Base-by-base conservation (phyloP, 2,797 vertebrate species). In the Halcyon smyrnensis region DNA sequence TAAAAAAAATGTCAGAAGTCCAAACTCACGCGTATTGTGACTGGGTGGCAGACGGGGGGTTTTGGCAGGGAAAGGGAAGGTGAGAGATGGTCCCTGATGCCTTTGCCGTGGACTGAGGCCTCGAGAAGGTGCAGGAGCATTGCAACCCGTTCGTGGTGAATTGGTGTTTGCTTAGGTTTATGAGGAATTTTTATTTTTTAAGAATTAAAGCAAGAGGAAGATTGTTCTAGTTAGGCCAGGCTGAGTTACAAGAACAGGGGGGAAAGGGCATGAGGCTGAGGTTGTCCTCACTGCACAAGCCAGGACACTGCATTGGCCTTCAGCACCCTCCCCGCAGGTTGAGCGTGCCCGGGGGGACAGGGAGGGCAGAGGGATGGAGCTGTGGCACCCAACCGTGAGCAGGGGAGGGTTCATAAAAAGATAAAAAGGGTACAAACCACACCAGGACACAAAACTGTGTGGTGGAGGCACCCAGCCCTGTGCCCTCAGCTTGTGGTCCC, bases 311-410 rank as follows among this genome's bases (percentile, higher is more conserved):
- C 37, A 2, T 0, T 14, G 60, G 48, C 36, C 36, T 45, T 14
- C 53, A 20, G 79, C 19, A 21, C 14, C 28, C 2, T 25, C 59
- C 54, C 27, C 0, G 3, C 3, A 8, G 56, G 18, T 36, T n/a
- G 36, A 7, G 4, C 4, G 8, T 2, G 19, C 62, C 50, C 59
- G 16, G 0, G 2, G 36, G 17, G 16, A 14, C 2, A 1, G 27
- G 59, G 18, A 41, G 32, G 12, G 41, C 34, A 46, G 12, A 21
- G 32, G 34, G 83, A 8, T 10, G 45, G 8, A 8, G 50, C 32
- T 51, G 73, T 32, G 68, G 46, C 5, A 41, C 57, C 39, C 91
- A 39, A 46, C 0, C 0, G 46, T 6, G 67, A 46, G 57, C 37
- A 32, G 13, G 11, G 23, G 5, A 30, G 25, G n/a, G 1, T 20